Evolutionary conservation across 1,140 invertebrate genomes (phyloP).

Genomic region (Pomacea maculata): DNA sequence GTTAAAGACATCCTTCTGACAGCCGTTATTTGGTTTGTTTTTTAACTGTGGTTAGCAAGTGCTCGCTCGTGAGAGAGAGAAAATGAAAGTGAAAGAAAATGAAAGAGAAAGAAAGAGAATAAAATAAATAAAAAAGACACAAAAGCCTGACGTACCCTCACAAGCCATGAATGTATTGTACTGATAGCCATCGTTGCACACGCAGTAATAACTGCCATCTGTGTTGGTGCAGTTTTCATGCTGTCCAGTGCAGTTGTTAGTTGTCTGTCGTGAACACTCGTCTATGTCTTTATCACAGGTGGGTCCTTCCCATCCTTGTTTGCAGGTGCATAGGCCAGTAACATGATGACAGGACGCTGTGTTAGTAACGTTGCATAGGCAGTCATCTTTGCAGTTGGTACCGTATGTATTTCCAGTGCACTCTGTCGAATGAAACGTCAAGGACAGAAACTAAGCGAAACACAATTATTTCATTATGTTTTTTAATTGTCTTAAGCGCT

Average conservation of each 20-base stretch:
- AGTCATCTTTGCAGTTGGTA: background rate
- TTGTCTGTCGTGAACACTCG: background rate
- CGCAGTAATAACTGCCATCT: constrained; percentile 5
- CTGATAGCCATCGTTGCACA: constrained; percentile 4
- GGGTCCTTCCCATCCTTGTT: constrained; percentile 1
- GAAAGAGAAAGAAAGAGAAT: too few species aligned
- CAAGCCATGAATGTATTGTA: too few species aligned
- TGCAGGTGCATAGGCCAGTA: background rate
- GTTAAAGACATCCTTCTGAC: too few species aligned
- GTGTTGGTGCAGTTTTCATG: constrained; percentile 3
- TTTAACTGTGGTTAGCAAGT: too few species aligned
- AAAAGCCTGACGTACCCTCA: too few species aligned
- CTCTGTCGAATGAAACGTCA: background rate
- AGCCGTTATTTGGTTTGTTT: too few species aligned
- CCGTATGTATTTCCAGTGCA: background rate
- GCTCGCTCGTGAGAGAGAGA: too few species aligned
- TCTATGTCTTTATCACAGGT: constrained; percentile 12
- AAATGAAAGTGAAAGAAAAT: too few species aligned
- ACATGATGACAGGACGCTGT: background rate
- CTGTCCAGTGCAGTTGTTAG: background rate
- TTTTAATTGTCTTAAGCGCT: too few species aligned
- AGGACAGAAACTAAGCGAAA: too few species aligned
- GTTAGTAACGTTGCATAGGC: background rate
- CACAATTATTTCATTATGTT: too few species aligned
- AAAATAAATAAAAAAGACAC: too few species aligned